A percentile compares a stretch with the other conserved stretches of the same genome.
These are phyloP conservation scores for Alca torda DNA, from an alignment of 2,797 vertebrate species.

Conservation along the genomic window DNA sequence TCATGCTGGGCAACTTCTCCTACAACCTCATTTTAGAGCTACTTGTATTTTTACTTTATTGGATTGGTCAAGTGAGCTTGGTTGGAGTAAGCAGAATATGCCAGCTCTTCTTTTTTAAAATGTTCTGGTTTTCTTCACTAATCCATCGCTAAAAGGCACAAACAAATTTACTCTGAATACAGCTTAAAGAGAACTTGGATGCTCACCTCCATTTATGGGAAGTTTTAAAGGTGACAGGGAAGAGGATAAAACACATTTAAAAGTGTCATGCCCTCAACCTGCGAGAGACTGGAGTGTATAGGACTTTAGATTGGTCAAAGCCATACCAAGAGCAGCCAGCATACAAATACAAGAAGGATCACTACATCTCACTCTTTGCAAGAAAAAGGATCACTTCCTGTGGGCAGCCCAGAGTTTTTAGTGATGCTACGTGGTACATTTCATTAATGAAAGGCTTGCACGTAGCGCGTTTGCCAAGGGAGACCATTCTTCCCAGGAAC, in stretches of 20 bases:
- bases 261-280: background rate
- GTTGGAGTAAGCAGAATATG: background rate
- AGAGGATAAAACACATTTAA: background rate
- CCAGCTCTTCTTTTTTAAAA: background rate
- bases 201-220: background rate
- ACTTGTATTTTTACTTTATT: background rate
- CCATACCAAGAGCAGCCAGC: background rate
- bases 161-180: background rate
- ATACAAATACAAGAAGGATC: background rate
- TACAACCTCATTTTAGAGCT: background rate
- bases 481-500: background rate
- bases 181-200: background rate
- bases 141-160: background rate
- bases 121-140: background rate
- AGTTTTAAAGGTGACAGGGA: background rate
- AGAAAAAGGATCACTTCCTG: background rate
- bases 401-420: background rate
- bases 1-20: background rate
- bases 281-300: rapidly evolving
- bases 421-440: background rate
- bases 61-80: background rate
- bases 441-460: background rate
- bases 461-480: background rate
- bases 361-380: background rate
- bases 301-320: background rate